Conservation (phyloP, 2,113 vertebrate genomes). For the Opisthocomus hoazin region DNA sequence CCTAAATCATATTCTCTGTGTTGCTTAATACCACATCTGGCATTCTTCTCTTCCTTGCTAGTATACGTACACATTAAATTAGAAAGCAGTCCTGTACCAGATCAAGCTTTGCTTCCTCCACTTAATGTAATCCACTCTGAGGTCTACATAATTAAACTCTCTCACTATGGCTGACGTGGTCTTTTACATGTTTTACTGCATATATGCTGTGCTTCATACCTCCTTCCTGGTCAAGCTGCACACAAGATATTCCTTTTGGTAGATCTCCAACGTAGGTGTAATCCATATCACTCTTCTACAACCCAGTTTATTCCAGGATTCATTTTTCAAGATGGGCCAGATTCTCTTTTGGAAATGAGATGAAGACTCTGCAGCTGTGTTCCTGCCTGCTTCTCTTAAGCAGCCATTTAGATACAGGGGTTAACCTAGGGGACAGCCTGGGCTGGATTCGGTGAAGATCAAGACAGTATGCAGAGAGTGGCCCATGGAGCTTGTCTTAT, state of each 20-base stretch:
- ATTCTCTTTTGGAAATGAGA: neutral
- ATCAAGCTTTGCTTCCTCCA: slow-evolving; percentile 40
- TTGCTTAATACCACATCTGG: slow-evolving; percentile 56
- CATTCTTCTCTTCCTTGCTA: slow-evolving; percentile 16
- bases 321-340: neutral
- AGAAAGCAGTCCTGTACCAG: slow-evolving; percentile 49
- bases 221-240: neutral
- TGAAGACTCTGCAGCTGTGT: neutral
- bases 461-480: neutral
- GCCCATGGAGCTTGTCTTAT: neutral
- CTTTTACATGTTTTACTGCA: neutral
- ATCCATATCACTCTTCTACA: neutral
- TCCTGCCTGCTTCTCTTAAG: neutral
- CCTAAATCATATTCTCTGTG: slow-evolving; percentile 11
- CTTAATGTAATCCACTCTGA: slow-evolving; percentile 52
- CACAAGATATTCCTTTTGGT: neutral
- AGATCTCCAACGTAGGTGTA: neutral
- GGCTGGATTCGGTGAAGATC: neutral
- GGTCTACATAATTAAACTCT: slow-evolving; percentile 63
- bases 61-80: slow-evolving; percentile 52
- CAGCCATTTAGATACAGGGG: neutral
- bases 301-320: neutral
- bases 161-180: neutral
- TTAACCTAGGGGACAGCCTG: neutral
- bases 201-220: neutral